phyloP scores from a whole-genome alignment of 2,113 vertebrate genomes.

The Recurvirostra avosetta region DNA sequence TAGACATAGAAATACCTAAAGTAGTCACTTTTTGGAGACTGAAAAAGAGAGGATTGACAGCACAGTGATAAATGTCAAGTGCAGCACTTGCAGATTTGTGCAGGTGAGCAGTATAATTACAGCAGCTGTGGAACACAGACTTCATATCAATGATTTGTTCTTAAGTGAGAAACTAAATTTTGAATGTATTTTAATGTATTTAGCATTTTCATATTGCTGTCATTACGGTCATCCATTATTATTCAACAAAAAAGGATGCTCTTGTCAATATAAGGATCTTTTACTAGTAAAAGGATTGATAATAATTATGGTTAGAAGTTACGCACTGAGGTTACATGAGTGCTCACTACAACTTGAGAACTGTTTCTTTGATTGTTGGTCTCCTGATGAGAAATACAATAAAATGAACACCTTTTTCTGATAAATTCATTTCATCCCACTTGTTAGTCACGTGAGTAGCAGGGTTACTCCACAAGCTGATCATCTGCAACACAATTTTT shows the following conservation, averaged over 20 bases:
- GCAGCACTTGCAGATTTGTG: neutral
- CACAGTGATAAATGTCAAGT: neutral
- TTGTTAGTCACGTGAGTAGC: neutral
- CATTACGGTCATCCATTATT: neutral
- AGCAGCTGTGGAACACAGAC: neutral
- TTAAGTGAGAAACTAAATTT: neutral
- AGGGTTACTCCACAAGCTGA: neutral
- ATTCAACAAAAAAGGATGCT: neutral
- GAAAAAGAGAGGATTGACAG: neutral
- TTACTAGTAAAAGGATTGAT: neutral
- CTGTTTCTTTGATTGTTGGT: neutral
- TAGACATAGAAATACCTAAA: neutral
- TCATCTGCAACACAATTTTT: neutral
- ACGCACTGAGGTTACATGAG: neutral
- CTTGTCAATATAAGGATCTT: neutral
- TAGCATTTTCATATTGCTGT: neutral
- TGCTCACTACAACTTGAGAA: neutral
- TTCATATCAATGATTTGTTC: neutral
- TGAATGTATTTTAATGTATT: neutral
- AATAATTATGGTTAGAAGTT: neutral
- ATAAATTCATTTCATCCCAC: neutral
- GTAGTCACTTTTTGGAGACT: neutral
- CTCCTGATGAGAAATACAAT: neutral
- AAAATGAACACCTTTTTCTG: neutral
- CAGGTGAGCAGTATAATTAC: neutral